Evolutionary conservation across 2,797 vertebrate genomes (phyloP), one percentile per base, ranked within the genome.

Genomic region (Phrynocephalus guinanensis): DNA sequence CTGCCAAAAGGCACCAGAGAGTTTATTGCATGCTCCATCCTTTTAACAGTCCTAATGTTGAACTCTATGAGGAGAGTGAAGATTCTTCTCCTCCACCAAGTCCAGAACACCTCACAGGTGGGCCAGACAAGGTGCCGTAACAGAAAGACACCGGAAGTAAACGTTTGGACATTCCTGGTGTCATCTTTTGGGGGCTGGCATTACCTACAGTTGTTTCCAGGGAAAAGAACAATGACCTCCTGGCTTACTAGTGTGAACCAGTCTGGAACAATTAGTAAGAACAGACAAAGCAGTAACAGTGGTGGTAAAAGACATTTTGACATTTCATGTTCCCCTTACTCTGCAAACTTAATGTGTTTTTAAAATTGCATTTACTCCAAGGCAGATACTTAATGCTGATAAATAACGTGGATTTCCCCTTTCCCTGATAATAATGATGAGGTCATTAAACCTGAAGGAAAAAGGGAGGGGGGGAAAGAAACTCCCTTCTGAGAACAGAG

Each of bases 401-500:
- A 84, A 92, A 90, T 83, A 87, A 92, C 78, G 63, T 79, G 83
- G 66, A 78, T 83, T 82, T 5, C 18, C 13, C 28, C 5, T 91
- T 91, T 92, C 88, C 28, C 63, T 8, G 48, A 87, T 85, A 60
- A 33, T 16, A 84, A 15, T 60, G 77, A 82, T 79, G 24, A 88
- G 18, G 26, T 77, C 67, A 90, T 88, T 90, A 88, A 88, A 24
- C 67, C 83, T 48, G 89, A 33, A 86, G 88, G 85, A 48, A 52
- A 66, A 13, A 56, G 6, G 52, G 52, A 44, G 38, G 38, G 38
- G 3, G 38, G 38, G 1, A 71, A 79, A 88, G 0, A 50, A 77
- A 2, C 68, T 82, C n/a, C 71, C 6, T 88, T 86, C 56, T 76
- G 33, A 85, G 86, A 78, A 44, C 16, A 83, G 73, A 91, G 20